Percentiles rank a stretch among this genome's conserved stretches.
These are phyloP conservation scores for Hippocampus guttulatus DNA, from an alignment of 2,113 vertebrate species.

Conservation along the genomic window DNA sequence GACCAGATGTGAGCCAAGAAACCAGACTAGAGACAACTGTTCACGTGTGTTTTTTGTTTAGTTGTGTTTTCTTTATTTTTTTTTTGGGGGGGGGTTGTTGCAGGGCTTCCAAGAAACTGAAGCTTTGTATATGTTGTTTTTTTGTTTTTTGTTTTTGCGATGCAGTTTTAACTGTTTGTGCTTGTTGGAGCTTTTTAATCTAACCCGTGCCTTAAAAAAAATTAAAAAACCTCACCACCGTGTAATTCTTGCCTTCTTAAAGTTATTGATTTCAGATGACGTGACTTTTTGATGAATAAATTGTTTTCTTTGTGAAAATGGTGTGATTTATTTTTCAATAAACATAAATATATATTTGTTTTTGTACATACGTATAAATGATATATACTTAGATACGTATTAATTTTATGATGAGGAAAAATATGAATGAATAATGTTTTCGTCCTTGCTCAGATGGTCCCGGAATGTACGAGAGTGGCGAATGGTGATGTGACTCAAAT, in stretches of 20 bases:
- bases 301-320: slow-evolving; percentile 42
- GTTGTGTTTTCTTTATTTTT: not conserved
- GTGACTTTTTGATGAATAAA: slow-evolving; percentile 59
- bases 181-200: slow-evolving; percentile 47
- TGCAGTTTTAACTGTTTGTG: slow-evolving; percentile 35
- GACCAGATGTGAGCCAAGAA: slow-evolving; percentile 25
- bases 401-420: no score
- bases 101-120: slow-evolving; percentile 20
- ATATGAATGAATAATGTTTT: no score
- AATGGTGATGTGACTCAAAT: no score
- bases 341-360: not conserved
- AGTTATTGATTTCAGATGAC: slow-evolving; percentile 52
- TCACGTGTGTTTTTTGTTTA: not conserved
- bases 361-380: no score
- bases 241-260: slow-evolving; percentile 53
- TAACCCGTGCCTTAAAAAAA: slow-evolving; percentile 83
- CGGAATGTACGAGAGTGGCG: no score
- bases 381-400: no score
- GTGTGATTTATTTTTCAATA: not conserved
- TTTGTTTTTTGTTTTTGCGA: slow-evolving; percentile 25
- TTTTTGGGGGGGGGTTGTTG: slow-evolving; percentile 21
- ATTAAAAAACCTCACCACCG: slow-evolving; percentile 4
- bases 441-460: no score
- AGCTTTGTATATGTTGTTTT: slow-evolving; percentile 16
- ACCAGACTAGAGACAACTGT: slow-evolving; percentile 14